Conservation (phyloP, 2,888 invertebrate species). For the Nemotelus pantherinus region DNA sequence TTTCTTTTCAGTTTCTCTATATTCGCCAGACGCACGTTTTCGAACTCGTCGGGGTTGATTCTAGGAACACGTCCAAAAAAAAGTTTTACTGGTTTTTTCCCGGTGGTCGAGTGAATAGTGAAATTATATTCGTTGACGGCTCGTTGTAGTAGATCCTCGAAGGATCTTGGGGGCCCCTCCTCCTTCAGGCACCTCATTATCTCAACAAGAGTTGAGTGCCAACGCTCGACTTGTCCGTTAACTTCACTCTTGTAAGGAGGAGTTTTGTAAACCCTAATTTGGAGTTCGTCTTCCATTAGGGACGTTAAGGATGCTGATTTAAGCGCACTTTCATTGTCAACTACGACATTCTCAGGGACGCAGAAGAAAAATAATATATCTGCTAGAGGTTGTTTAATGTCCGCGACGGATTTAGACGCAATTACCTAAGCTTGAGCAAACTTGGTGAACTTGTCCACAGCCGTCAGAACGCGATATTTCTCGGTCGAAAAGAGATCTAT, state of each 20-base stretch:
- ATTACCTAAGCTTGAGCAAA: conserved; percentile 42
- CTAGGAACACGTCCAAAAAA: conserved; percentile 40
- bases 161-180: conserved; percentile 1
- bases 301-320: conserved; percentile 19
- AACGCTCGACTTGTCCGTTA: conserved; percentile 9
- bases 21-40: conserved; percentile 44
- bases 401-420: conserved; percentile 38
- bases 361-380: conserved; percentile 37
- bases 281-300: conserved; percentile 23
- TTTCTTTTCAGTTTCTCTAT: conserved; percentile 48
- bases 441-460: conserved; percentile 48
- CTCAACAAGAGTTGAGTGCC: background rate
- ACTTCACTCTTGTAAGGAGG: conserved; percentile 25
- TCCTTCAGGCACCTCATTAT: conserved; percentile 17
- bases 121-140: conserved; percentile 44
- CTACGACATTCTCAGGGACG: conserved; percentile 31
- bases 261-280: background rate
- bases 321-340: conserved; percentile 45
- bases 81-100: conserved; percentile 47
- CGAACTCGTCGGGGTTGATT: conserved; percentile 47
- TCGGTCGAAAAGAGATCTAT: conserved; percentile 41
- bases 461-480: conserved; percentile 44
- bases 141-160: conserved; percentile 8
- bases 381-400: conserved; percentile 35
- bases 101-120: conserved; percentile 46